These are phyloP conservation scores for Cremastobaeus sp. DNA, from an alignment of 2,888 invertebrate genomes.

Conservation along the genomic window DNA sequence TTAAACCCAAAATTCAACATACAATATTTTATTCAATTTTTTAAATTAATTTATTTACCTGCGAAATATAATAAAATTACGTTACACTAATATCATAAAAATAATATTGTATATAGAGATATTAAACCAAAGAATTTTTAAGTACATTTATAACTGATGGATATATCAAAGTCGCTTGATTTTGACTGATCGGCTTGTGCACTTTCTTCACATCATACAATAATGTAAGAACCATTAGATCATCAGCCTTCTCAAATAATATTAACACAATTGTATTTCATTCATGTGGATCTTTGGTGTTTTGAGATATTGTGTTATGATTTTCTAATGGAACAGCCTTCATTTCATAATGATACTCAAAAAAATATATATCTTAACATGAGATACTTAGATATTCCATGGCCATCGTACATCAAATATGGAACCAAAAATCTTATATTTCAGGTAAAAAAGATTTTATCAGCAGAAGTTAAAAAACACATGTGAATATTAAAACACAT, in stretches of 20 bases:
- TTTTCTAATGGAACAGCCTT: slow-evolving; percentile 94
- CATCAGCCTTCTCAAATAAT: slow-evolving; percentile 99
- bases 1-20: no score
- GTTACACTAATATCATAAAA: no score
- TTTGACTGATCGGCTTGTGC: slow-evolving; percentile 99
- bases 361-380: slow-evolving; percentile 90
- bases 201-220: slow-evolving; percentile 91
- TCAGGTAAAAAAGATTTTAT: slow-evolving; percentile 78
- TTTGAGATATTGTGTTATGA: slow-evolving; percentile 97
- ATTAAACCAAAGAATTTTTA: slow-evolving; percentile 97
- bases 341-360: slow-evolving; percentile 88
- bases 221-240: slow-evolving; percentile 96
- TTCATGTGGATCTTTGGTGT: slow-evolving; percentile 96
- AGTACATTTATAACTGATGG: slow-evolving; percentile 90
- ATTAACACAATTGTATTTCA: slow-evolving; percentile 89
- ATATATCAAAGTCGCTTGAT: slow-evolving; percentile 96
- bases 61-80: no score
- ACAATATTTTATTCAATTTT: no score
- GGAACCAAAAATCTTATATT: slow-evolving; percentile 88
- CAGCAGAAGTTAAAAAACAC: slow-evolving; percentile 62
- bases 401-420: slow-evolving; percentile 86
- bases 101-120: slow-evolving; percentile 95
- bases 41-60: no score
- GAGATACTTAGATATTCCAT: slow-evolving; percentile 84
- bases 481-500: slow-evolving; percentile 64